A percentile compares a stretch with the other conserved stretches of the same genome.
Evolutionary conservation across 2,797 vertebrate genomes (phyloP).

Genomic region (Onychomys torridus): DNA sequence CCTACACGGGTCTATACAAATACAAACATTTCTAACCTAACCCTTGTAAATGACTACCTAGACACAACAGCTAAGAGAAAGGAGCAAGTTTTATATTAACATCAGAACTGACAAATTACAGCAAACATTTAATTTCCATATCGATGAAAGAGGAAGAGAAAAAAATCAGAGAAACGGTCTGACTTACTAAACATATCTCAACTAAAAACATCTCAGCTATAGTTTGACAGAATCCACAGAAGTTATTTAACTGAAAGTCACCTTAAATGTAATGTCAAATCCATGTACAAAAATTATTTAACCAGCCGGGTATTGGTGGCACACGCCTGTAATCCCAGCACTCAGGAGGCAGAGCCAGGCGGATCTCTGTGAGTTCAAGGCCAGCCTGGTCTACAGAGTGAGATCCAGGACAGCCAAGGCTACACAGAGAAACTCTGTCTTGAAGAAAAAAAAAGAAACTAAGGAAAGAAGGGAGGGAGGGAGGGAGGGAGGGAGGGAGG

Average conservation of each 20-base stretch:
- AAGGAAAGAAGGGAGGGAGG: background rate
- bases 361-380: background rate
- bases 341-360: too few species aligned
- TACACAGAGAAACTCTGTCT: too few species aligned
- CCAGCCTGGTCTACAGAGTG: too few species aligned
- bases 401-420: too few species aligned
- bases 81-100: background rate
- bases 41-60: background rate
- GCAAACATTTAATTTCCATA: slow-evolving; percentile 60
- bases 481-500: background rate
- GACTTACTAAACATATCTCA: slow-evolving; percentile 44
- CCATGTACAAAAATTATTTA: slow-evolving; percentile 37
- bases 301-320: background rate
- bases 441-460: too few species aligned
- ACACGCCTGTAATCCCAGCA: too few species aligned
- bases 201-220: background rate
- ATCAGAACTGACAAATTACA: background rate
- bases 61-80: slow-evolving; percentile 31
- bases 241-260: slow-evolving; percentile 32
- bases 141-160: background rate
- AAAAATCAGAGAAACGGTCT: slow-evolving; percentile 24
- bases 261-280: slow-evolving; percentile 44
- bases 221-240: slow-evolving; percentile 60
- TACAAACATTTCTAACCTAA: background rate
- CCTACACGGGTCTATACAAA: background rate